Percentiles rank a stretch among this genome's conserved stretches.
phyloP scores from a whole-genome alignment of 1,140 invertebrate species.

The Neodiprion virginianus region DNA sequence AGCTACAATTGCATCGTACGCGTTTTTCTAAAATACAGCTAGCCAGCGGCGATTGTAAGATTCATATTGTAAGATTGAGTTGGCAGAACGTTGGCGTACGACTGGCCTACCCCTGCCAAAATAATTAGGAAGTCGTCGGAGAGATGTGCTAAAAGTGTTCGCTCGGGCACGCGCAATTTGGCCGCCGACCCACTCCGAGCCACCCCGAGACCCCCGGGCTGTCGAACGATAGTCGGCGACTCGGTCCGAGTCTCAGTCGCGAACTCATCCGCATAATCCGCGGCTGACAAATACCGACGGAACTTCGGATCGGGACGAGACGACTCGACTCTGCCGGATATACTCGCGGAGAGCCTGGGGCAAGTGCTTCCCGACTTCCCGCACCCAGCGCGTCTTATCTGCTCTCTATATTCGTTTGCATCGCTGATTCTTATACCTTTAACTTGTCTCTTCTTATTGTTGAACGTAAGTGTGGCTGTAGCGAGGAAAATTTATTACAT shows the following conservation, averaged over 20 bases:
- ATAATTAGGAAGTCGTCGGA: constrained; percentile 76
- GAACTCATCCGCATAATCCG: constrained; percentile 32
- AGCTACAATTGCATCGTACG: too few species aligned
- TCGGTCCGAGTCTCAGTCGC: background rate
- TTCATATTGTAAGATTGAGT: constrained; percentile 1
- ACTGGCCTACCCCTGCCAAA: constrained; percentile 67
- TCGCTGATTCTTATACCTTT: background rate
- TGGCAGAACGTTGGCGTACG: constrained; percentile 21
- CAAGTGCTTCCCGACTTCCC: background rate
- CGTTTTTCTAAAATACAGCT: too few species aligned
- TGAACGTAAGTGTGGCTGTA: too few species aligned
- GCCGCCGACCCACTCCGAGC: constrained; percentile 28
- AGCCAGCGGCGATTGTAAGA: too few species aligned
- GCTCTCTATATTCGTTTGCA: background rate
- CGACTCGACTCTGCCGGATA: constrained; percentile 59
- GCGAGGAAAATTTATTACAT: too few species aligned
- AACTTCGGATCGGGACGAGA: constrained; percentile 52
- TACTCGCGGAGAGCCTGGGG: background rate
- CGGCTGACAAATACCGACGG: constrained; percentile 52
- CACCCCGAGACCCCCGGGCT: constrained; percentile 7
- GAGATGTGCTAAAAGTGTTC: constrained; percentile 75
- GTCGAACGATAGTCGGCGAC: background rate
- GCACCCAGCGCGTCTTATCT: too few species aligned
- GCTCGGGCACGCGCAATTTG: constrained; percentile 64
- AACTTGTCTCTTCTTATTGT: background rate